phyloP scores from a whole-genome alignment of 2,888 invertebrate species.

The Escarpia spicata region DNA sequence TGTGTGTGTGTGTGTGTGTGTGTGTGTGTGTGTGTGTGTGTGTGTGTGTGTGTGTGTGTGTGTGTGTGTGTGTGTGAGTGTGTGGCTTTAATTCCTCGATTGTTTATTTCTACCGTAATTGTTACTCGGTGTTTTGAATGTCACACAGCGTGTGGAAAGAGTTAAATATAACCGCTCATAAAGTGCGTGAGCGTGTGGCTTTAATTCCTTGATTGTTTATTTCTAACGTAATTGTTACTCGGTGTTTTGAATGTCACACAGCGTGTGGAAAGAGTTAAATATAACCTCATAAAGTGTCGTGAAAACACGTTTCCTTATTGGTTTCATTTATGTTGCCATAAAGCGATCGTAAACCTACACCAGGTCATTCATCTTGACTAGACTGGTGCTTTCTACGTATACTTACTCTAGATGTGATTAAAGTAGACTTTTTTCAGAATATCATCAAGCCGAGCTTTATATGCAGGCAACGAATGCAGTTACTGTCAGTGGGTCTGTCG shows the following conservation, averaged over 20 bases:
- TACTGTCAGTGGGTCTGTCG: too few species aligned
- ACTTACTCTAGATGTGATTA: too few species aligned
- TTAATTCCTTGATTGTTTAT: neutral
- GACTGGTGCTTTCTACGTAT: too few species aligned
- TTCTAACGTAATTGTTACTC: neutral
- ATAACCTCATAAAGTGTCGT: neutral
- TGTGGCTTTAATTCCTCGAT: neutral
- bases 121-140: neutral
- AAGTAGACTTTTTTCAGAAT: too few species aligned
- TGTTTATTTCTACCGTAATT: neutral
- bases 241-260: neutral
- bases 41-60: neutral
- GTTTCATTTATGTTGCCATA: neutral
- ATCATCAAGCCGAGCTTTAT: too few species aligned
- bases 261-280: neutral
- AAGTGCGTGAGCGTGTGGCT: neutral
- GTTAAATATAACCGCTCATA: neutral
- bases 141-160: neutral
- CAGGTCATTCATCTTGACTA: too few species aligned
- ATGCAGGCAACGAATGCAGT: too few species aligned
- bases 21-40: neutral
- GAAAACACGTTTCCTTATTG: neutral
- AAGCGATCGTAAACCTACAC: too few species aligned
- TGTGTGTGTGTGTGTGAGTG: neutral
- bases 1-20: neutral